These are phyloP conservation scores for Cylloceria caligata DNA, from an alignment of 2,888 invertebrate genomes.

Conservation along the genomic window DNA sequence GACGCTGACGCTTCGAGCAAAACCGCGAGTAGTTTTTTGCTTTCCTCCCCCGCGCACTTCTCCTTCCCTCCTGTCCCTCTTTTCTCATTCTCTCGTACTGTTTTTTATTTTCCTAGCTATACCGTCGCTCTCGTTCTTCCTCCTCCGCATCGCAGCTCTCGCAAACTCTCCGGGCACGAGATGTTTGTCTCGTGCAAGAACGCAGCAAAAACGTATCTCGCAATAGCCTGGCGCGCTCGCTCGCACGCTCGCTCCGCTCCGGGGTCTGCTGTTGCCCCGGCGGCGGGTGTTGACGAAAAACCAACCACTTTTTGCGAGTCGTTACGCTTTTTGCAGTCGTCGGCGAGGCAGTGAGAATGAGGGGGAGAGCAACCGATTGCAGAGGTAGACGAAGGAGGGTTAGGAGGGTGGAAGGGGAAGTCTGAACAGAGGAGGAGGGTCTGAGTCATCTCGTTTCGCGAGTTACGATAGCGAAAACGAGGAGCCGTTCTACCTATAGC, in stretches of 20 bases:
- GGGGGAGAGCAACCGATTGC: constrained; percentile 12
- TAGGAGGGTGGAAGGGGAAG: constrained; percentile 69
- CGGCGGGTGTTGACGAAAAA: constrained; percentile 75
- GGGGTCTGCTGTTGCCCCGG: constrained; percentile 10
- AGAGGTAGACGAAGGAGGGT: constrained; percentile 28
- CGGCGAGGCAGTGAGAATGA: constrained; percentile 57
- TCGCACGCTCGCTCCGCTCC: constrained; percentile 21
- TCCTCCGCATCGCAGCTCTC: constrained; percentile 28
- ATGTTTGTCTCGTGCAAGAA: constrained; percentile 76
- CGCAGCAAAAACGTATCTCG: constrained; percentile 79
- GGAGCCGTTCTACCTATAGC: neutral
- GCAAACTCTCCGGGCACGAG: constrained; percentile 66
- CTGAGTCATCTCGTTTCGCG: constrained; percentile 80
- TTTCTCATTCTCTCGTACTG: constrained; percentile 65
- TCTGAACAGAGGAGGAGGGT: constrained; percentile 67
- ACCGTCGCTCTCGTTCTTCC: constrained; percentile 13
- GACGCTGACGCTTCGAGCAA: constrained; percentile 71
- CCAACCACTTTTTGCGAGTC: constrained; percentile 78
- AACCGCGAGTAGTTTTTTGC: constrained; percentile 66
- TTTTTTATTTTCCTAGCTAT: constrained; percentile 57
- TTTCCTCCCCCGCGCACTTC: constrained; percentile 19
- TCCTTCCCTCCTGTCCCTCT: constrained; percentile 49
- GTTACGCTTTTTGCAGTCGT: constrained; percentile 69
- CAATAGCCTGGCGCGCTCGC: constrained; percentile 71
- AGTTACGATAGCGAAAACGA: constrained; percentile 41